Base-by-base conservation (phyloP, 2,888 invertebrate species). In the Myopa testacea region DNA sequence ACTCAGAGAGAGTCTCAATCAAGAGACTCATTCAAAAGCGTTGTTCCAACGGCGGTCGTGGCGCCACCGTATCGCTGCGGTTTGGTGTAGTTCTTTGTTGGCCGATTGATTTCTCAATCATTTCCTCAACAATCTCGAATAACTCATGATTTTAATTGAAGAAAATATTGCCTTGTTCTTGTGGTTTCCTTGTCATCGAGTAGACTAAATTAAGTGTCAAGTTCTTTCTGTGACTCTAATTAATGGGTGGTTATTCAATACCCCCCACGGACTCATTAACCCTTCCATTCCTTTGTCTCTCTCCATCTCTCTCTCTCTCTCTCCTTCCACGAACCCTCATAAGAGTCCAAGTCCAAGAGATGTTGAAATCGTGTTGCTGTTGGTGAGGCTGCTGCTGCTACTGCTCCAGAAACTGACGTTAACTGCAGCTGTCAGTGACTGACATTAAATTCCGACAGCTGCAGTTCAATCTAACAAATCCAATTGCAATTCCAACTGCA, bases 361-460 rank as follows among this genome's bases (percentile, higher is more conserved):
- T 80, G 78, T 63, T 78, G 26, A 26, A 26, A 26, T 26, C 26
- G 26, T 26, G 26, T 26, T 26, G 26, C 1, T 26, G 26, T 26
- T 26, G 26, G 26, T 26, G 26, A 26, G 26, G 80, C 68, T 80
- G 79, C 45, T 77, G 80, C 70, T 55, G 70, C n/a, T 65, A 73
- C 45, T 76, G 63, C 19, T 50, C 50, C 14, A 65, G 37, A 37
- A 65, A 34, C 65, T 65, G 65, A 65, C 37, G 34, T 38, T 16
- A 65, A n/a, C 14, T 37, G 60, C 55, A 71, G 70, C 68, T 50
- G 50, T 68, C 68, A 68, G 7, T 45, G 55, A 5, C 55, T n/a
- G 16, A 14, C 55, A 55, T 5, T 55, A 55, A 55, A 55, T 12
- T n/a, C 55, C 5, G 16, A 55, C 70, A 71, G 70, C 70, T 55